Evolutionary conservation across 2,888 invertebrate genomes (phyloP).

Genomic region (Epicampocera succincta): DNA sequence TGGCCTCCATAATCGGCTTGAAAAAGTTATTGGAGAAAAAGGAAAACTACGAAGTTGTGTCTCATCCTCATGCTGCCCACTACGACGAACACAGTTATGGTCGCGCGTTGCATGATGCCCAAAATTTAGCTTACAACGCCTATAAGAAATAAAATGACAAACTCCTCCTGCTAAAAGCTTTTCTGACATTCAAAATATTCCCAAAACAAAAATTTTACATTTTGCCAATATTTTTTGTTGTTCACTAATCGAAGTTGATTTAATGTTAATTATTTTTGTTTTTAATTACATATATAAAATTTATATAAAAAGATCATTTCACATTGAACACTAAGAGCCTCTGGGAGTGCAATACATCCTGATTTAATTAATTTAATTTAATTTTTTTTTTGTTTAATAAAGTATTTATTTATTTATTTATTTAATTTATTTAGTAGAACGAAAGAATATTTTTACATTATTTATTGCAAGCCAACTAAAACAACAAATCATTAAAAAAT

Average conservation of each 20-base stretch:
- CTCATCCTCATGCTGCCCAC: conserved; percentile 85
- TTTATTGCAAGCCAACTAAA: conserved; percentile 30
- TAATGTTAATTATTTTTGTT: conserved; percentile 32
- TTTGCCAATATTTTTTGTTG: conserved; percentile 14
- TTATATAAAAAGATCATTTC: conserved; percentile 30
- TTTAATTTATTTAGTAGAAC: conserved; percentile 61
- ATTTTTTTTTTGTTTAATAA: conserved; percentile 28
- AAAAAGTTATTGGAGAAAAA: conserved; percentile 88
- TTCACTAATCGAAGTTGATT: conserved; percentile 30
- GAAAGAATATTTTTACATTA: conserved; percentile 65
- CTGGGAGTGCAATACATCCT: conserved; percentile 72
- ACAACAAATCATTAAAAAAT: neutral
- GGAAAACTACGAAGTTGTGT: conserved; percentile 90
- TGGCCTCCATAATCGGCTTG: conserved; percentile 87
- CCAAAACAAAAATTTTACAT: conserved; percentile 10
- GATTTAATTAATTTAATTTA: conserved; percentile 65
- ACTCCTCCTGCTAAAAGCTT: neutral
- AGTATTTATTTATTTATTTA: conserved; percentile 50
- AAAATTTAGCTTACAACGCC: conserved; percentile 88
- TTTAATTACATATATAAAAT: conserved; percentile 22
- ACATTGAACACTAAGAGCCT: conserved; percentile 58
- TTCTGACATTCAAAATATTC: conserved; percentile 19
- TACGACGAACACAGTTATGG: conserved; percentile 85
- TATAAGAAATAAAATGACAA: conserved; percentile 73
- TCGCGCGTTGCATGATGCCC: conserved; percentile 86